phyloP scores from a whole-genome alignment of 2,888 invertebrate genomes.

The Pecten maximus region DNA sequence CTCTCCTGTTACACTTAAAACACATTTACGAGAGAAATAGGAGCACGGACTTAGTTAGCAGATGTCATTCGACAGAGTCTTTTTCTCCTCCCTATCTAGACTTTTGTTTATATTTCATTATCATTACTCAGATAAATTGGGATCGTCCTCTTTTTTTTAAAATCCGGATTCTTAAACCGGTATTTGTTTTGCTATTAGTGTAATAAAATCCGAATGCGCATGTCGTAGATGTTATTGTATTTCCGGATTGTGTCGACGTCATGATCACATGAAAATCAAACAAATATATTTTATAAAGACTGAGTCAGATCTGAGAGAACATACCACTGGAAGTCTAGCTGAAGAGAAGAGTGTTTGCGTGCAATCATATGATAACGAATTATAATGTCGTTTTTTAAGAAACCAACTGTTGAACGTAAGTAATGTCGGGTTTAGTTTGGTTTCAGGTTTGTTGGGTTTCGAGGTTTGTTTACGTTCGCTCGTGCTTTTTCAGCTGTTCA shows the following conservation, averaged over 20 bases:
- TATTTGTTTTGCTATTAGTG: neutral
- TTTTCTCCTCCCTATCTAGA: too few relatives aligned
- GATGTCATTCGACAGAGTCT: too few relatives aligned
- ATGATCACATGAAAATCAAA: conserved; percentile 31
- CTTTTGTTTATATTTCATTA: too few relatives aligned
- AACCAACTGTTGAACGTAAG: conserved; percentile 78
- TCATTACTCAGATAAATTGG: too few relatives aligned
- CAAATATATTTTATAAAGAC: neutral
- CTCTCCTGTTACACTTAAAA: too few relatives aligned
- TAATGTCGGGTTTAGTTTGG: neutral
- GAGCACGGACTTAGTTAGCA: too few relatives aligned
- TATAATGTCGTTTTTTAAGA: conserved; percentile 74
- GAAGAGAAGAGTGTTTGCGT: neutral
- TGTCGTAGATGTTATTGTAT: neutral
- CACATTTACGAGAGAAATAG: too few relatives aligned
- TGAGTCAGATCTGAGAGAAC: neutral
- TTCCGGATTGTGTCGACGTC: conserved; percentile 35
- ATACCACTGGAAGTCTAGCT: neutral
- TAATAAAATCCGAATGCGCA: neutral
- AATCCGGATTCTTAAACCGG: neutral
- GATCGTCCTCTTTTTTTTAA: too few relatives aligned
- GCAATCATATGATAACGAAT: neutral
- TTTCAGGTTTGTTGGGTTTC: too few relatives aligned
- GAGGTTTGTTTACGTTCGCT: too few relatives aligned
- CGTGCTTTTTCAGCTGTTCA: too few relatives aligned